These are phyloP conservation scores for Torymus aiolomorphi DNA, from an alignment of 2,888 invertebrate genomes.

Conservation along the genomic window DNA sequence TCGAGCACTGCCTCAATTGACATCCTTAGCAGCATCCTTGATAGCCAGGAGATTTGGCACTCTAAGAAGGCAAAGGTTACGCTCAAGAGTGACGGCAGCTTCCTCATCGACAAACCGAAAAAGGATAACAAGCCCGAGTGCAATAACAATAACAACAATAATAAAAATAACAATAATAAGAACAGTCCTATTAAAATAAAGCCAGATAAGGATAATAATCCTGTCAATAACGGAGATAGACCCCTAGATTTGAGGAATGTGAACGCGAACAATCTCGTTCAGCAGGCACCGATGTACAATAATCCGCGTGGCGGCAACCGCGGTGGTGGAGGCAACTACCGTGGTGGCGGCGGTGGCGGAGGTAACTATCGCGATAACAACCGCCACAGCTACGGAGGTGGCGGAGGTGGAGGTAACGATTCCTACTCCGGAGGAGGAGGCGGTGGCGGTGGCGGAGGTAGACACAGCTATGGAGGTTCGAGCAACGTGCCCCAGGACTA, in stretches of 20 bases:
- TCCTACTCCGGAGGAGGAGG: slow-evolving; percentile 71
- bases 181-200: slow-evolving; percentile 66
- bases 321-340: slow-evolving; percentile 66
- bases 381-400: slow-evolving; percentile 75
- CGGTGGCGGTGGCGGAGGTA: slow-evolving; percentile 45
- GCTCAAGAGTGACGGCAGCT: slow-evolving; percentile 80
- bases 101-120: slow-evolving; percentile 77
- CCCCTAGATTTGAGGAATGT: slow-evolving; percentile 67
- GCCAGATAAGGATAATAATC: not conserved
- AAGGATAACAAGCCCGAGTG: slow-evolving; percentile 39
- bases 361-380: slow-evolving; percentile 73
- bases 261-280: slow-evolving; percentile 68
- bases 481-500: slow-evolving; percentile 63
- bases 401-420: slow-evolving; percentile 77
- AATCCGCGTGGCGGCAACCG: slow-evolving; percentile 77
- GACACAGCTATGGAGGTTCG: slow-evolving; percentile 70
- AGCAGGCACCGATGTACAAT: slow-evolving; percentile 81
- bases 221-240: slow-evolving; percentile 17
- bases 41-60: slow-evolving; percentile 83
- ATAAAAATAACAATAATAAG: slow-evolving; percentile 60
- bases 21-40: slow-evolving; percentile 83
- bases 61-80: slow-evolving; percentile 80
- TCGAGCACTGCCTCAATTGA: slow-evolving; percentile 73
- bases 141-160: slow-evolving; percentile 60
- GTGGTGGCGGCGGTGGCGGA: slow-evolving; percentile 67